Conservation (phyloP, 1,140 invertebrate genomes). For the Ostrea denselamellosa region DNA sequence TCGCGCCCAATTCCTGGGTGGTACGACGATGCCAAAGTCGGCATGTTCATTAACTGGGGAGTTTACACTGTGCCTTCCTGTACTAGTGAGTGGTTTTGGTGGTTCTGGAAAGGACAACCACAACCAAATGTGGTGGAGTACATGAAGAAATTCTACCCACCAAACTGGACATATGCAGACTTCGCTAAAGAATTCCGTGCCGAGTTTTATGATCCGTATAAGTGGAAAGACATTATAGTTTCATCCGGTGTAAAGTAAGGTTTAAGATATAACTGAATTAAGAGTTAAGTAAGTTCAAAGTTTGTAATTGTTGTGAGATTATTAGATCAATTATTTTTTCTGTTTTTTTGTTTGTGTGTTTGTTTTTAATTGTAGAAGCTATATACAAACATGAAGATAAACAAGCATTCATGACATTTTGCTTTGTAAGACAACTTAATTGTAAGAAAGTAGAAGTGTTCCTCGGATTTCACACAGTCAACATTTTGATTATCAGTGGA, state of each 20-base stretch:
- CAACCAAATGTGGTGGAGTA: conserved; percentile 56
- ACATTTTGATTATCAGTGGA: too few species aligned
- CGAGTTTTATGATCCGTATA: conserved; percentile 63
- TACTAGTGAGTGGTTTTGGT: conserved; percentile 25
- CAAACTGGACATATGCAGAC: conserved; percentile 69
- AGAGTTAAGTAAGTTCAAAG: too few species aligned
- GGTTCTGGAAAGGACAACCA: conserved; percentile 14
- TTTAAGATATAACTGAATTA: too few species aligned
- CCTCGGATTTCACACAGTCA: too few species aligned
- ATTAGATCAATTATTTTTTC: too few species aligned
- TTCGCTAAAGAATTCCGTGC: conserved; percentile 68
- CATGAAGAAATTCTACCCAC: conserved; percentile 68
- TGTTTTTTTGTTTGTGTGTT: too few species aligned
- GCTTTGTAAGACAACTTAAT: too few species aligned
- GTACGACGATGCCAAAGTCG: conserved; percentile 43
- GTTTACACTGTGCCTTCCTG: conserved; percentile 16
- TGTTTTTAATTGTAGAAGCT: too few species aligned
- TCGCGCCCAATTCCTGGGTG: conserved; percentile 21
- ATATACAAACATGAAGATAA: too few species aligned
- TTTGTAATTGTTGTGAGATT: too few species aligned
- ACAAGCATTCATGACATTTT: too few species aligned
- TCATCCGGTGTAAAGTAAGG: conserved; percentile 68
- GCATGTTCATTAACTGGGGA: conserved; percentile 41
- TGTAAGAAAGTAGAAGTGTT: too few species aligned
- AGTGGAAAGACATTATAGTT: conserved; percentile 68